These are phyloP conservation scores for Xiphophorus birchmanni DNA, from an alignment of 2,797 vertebrate species.

Conservation along the genomic window DNA sequence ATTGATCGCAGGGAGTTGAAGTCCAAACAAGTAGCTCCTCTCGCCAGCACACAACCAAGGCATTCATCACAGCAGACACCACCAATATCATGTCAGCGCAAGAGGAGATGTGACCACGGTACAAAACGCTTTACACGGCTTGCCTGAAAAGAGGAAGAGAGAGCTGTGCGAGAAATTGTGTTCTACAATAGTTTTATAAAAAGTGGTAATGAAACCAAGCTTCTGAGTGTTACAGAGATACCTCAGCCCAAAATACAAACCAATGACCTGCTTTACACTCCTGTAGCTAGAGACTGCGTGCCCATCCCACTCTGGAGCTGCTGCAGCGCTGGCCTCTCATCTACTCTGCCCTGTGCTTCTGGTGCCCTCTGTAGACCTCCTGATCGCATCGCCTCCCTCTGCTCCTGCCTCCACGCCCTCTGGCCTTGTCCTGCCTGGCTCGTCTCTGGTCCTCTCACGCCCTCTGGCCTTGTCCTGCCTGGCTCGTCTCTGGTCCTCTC, in stretches of 20 bases:
- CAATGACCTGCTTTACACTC: conserved; percentile 65
- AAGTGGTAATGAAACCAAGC: conserved; percentile 4
- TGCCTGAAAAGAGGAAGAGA: conserved; percentile 86
- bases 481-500: conserved; percentile 51
- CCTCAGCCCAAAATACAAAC: conserved; percentile 86
- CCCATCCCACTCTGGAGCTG: conserved; percentile 68
- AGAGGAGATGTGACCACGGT: conserved; percentile 65
- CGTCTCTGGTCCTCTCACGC: conserved; percentile 49
- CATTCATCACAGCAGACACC: conserved; percentile 79
- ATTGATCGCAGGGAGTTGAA: conserved; percentile 66
- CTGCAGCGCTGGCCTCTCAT: conserved; percentile 56
- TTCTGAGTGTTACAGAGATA: conserved; percentile 70
- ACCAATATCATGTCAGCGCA: conserved; percentile 77
- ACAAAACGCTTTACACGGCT: conserved; percentile 76
- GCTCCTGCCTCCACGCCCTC: conserved; percentile 46
- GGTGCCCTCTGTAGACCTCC: conserved; percentile 68
- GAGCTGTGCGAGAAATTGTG: conserved; percentile 81
- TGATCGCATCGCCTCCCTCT: conserved; percentile 45
- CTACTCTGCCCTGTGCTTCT: conserved; percentile 75
- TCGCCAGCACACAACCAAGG: conserved; percentile 77
- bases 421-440: conserved; percentile 56
- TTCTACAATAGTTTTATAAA: conserved; percentile 52
- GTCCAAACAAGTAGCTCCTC: conserved; percentile 72
- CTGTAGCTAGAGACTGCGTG: conserved; percentile 65
- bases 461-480: conserved; percentile 52